Evolutionary conservation across 1,140 invertebrate genomes (phyloP).

Genomic region (Hycleus phaleratus): DNA sequence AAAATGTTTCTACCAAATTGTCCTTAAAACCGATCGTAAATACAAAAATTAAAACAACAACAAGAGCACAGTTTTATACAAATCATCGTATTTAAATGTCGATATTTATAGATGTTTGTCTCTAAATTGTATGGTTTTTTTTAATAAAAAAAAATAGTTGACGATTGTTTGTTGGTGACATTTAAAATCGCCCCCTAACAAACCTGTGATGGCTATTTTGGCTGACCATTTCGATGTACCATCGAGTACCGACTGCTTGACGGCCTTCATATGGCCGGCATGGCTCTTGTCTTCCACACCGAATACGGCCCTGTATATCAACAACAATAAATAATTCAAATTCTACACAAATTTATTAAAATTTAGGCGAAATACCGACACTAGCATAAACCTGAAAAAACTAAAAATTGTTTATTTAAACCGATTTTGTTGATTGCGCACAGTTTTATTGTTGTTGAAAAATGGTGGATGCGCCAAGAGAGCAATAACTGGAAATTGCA

Average conservation of each 20-base stretch:
- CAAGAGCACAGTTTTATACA: too few species aligned
- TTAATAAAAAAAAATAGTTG: too few species aligned
- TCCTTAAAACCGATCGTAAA: too few species aligned
- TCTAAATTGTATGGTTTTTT: too few species aligned
- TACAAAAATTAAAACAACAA: too few species aligned
- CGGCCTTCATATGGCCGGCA: conserved; percentile 91
- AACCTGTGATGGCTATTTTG: conserved; percentile 99
- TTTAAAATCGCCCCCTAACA: conserved; percentile 43
- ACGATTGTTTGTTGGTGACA: conserved; percentile 7
- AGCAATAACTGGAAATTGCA: neutral
- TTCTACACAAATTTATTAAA: neutral
- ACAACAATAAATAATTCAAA: conserved; percentile 5
- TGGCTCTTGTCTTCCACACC: conserved; percentile 91
- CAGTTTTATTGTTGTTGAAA: too few species aligned
- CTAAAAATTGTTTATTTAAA: too few species aligned
- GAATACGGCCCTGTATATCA: conserved; percentile 78
- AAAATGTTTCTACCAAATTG: too few species aligned
- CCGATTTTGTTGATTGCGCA: too few species aligned
- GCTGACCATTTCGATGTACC: conserved; percentile 99
- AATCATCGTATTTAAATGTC: too few species aligned
- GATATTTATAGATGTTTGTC: too few species aligned
- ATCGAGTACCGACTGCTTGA: conserved; percentile 97
- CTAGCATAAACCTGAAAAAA: too few species aligned
- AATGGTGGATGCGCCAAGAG: neutral
- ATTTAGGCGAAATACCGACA: neutral